A percentile compares a stretch with the other conserved stretches of the same genome.
phyloP scores from a whole-genome alignment of 2,888 invertebrate genomes.

The Diaprepes abbreviatus region DNA sequence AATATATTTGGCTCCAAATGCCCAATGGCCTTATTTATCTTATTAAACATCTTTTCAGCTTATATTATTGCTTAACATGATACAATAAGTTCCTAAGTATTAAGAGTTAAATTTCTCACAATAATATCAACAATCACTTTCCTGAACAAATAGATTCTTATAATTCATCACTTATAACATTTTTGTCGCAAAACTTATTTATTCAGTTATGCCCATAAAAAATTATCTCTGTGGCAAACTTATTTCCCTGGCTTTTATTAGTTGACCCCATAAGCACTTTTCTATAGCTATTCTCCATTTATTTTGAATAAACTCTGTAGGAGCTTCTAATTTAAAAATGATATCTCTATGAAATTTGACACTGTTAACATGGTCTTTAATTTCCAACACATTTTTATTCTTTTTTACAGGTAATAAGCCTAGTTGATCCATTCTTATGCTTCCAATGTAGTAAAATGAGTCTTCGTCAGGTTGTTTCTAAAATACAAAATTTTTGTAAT shows the following conservation, averaged over 20 bases:
- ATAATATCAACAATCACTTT: no score
- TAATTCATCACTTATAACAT: no score
- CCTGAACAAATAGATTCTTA: no score
- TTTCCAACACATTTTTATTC: slow-evolving; percentile 45
- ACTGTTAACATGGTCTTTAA: slow-evolving; percentile 52
- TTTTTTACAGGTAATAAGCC: slow-evolving; percentile 43
- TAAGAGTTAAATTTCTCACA: no score
- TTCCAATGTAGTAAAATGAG: slow-evolving; percentile 52
- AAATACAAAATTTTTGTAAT: no score
- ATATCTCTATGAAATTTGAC: slow-evolving; percentile 47
- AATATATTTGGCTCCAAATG: no score
- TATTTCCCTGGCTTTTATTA: slow-evolving; percentile 47
- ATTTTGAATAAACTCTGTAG: slow-evolving; percentile 47
- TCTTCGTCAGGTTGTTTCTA: slow-evolving; percentile 72
- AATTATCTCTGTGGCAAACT: neutral
- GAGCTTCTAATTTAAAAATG: slow-evolving; percentile 49
- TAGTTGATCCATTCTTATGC: slow-evolving; percentile 52
- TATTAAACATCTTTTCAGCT: no score
- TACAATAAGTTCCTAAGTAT: no score
- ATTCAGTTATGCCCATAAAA: no score
- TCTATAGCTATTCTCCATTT: slow-evolving; percentile 52
- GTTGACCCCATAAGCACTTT: slow-evolving; percentile 53
- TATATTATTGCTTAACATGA: no score
- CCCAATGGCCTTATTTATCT: no score
- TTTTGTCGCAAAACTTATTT: no score